Evolutionary conservation across 2,888 invertebrate species (phyloP).

Genomic region (Nezara viridula): DNA sequence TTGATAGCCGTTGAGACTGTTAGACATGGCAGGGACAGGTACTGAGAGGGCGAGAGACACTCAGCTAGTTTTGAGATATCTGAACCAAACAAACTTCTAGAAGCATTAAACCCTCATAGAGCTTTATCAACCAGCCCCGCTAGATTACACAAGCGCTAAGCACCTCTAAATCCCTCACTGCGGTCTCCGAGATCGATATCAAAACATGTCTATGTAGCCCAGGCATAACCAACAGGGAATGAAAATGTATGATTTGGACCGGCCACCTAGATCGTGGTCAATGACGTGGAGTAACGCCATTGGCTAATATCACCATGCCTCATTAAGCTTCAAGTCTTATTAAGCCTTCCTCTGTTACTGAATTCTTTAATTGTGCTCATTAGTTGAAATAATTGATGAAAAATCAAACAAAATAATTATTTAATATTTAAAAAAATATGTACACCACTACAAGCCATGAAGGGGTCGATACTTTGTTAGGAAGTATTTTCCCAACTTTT

Average conservation of each 20-base stretch:
- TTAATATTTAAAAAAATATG: too few relatives aligned
- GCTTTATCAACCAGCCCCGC: background rate
- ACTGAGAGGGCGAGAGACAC: background rate
- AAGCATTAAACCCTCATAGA: background rate
- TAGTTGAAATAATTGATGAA: too few relatives aligned
- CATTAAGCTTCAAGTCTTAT: background rate
- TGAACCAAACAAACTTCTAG: background rate
- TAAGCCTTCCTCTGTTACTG: too few relatives aligned
- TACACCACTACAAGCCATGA: too few relatives aligned
- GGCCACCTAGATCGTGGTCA: background rate
- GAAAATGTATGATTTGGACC: background rate
- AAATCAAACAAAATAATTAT: too few relatives aligned
- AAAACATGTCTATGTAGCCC: background rate
- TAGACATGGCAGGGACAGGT: background rate
- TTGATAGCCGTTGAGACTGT: too few relatives aligned
- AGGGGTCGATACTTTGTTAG: too few relatives aligned
- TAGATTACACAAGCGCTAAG: background rate
- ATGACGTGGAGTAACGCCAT: background rate
- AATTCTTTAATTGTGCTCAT: too few relatives aligned
- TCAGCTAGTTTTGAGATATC: background rate
- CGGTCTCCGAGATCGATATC: background rate
- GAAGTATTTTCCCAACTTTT: too few relatives aligned
- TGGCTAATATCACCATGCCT: background rate
- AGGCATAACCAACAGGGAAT: background rate
- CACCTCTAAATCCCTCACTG: background rate